These are phyloP conservation scores for Tangachromis dhanisi DNA, from an alignment of 2,113 vertebrate species.

Conservation along the genomic window DNA sequence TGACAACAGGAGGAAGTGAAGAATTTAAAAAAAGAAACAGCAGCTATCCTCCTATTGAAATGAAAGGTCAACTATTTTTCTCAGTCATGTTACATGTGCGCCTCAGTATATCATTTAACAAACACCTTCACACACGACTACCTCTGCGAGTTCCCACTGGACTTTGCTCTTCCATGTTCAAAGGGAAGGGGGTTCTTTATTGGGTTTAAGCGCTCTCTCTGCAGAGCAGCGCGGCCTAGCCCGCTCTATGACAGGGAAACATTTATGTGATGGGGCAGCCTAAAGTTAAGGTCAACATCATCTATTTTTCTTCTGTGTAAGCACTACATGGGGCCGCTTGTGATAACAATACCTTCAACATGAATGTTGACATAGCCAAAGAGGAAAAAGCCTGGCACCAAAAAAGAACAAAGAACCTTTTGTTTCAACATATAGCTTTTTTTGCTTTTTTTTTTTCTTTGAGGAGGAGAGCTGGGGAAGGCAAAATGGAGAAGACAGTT, in stretches of 20 bases:
- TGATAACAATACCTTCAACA: slow-evolving; percentile 12
- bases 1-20: neutral
- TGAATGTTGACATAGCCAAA: neutral
- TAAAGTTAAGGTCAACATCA: neutral
- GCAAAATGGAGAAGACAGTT: slow-evolving; percentile 2
- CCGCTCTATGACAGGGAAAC: neutral
- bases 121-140: neutral
- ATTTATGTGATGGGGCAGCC: neutral
- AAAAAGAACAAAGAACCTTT: neutral
- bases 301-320: neutral
- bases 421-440: neutral
- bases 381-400: neutral
- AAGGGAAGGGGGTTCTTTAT: slow-evolving; percentile 19
- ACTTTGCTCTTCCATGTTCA: neutral
- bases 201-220: neutral
- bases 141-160: neutral
- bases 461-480: slow-evolving; percentile 5
- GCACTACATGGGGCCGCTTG: neutral
- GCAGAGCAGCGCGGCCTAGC: neutral
- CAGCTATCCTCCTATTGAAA: neutral
- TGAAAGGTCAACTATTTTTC: neutral
- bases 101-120: neutral
- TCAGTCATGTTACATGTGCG: neutral
- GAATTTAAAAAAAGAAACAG: neutral
- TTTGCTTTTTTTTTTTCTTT: neutral